Evolutionary conservation across 2,888 invertebrate species (phyloP), one percentile per base, ranked within the genome.

Genomic region (Drosophila fungiperda): DNA sequence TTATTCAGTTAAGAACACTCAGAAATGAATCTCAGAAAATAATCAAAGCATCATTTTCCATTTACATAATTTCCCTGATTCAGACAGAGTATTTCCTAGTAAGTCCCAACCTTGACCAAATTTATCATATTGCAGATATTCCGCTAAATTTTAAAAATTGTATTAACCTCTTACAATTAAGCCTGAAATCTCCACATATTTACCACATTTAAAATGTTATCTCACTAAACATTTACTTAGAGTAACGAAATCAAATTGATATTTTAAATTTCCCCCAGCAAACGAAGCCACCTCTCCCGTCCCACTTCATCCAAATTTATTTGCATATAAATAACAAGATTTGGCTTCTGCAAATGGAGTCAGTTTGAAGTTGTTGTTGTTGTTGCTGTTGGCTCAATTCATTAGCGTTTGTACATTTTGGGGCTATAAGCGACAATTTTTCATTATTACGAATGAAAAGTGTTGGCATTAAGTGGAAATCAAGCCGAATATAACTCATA

Each of bases 401-500:
- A 85, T 83, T 76, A 75, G 69, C 59, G 67, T 40, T 59, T 67
- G 66, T 50, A 60, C 63, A 32, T 49, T 42, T 71, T 61, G 54
- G 52, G 68, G 53, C 61, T 23, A 45, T 64, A 64, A 55, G 70
- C 42, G 67, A 54, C 78, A 53, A 83, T 81, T 83, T 73, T 83
- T 83, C 79, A 81, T 68, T 75, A 81, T 83, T 87, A 83, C 72
- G 74, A 83, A 70, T 76, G 78, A 87, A 81, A 81, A 81, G 72
- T 83, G 87, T 84, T 87, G 87, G 82, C 87, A 75, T 83, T 83
- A 83, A 73, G 82, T 69, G 77, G 53, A 42, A 49, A 50, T 70
- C 52, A 68, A 57, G 76, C 54, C 38, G 55, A 65, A 55, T 49
- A 78, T 86, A 80, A 77, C 85, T 83, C 89, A 86, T 86, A 86